Conservation (phyloP, 2,797 vertebrate species). For the Tragelaphus oryx region DNA sequence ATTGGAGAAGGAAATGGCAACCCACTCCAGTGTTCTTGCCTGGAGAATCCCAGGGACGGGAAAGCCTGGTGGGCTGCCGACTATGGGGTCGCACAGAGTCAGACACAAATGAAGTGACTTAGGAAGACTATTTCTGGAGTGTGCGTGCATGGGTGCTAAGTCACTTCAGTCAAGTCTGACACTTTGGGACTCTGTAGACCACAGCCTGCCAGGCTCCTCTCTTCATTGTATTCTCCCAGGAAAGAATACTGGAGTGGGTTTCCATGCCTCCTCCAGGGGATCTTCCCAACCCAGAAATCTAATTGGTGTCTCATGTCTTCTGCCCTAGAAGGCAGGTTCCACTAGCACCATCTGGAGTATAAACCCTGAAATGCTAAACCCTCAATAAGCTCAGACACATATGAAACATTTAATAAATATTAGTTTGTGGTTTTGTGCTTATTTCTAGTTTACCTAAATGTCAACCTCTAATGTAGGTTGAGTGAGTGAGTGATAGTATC, state of each 20-base stretch:
- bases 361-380: neutral
- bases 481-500: neutral
- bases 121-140: neutral
- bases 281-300: neutral
- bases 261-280: neutral
- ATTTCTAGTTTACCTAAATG: neutral
- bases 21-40: too few relatives aligned
- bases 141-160: neutral
- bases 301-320: accelerated
- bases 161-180: neutral
- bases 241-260: neutral
- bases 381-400: neutral
- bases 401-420: neutral
- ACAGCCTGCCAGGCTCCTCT: neutral
- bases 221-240: neutral
- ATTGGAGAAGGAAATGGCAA: too few relatives aligned
- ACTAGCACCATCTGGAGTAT: neutral
- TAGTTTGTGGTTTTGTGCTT: neutral
- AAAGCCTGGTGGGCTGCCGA: too few relatives aligned
- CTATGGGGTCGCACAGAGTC: too few relatives aligned
- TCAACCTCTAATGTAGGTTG: neutral
- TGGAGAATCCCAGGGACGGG: too few relatives aligned
- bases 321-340: neutral
- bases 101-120: too few relatives aligned
- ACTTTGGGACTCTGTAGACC: neutral